Evolutionary conservation across 2,113 vertebrate genomes (phyloP), one percentile per base, ranked within the genome.

Genomic region (Saccopteryx bilineata): DNA sequence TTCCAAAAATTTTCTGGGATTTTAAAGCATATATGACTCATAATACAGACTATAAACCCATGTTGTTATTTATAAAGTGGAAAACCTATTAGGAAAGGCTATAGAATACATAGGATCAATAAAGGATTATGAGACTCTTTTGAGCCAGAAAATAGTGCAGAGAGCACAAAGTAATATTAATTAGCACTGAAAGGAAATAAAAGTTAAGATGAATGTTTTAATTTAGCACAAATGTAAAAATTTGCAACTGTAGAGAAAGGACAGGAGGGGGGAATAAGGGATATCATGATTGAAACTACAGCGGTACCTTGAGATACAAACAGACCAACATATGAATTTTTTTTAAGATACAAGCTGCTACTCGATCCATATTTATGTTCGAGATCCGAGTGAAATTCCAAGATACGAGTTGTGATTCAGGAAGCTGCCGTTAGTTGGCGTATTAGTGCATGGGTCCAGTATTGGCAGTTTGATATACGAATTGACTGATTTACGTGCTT

Each of bases 111-210:
- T 31, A 82, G 26, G 63, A 93, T 96, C 81, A 92, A 86, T 96
- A 96, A 95, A 93, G 96, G 66, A 74, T 91, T 96, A 96, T 90
- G 85, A 92, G 91, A 95, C 61, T 86, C 14, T 86, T 87, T 94
- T 91, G 46, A 80, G 82, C 65, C 58, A 94, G 82, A 86, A 83
- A 93, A 75, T 71, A 94, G 58, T 80, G n/a, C 60, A 86, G 81
- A 71, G 31, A 84, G 17, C 24, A 90, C 78, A 93, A 17, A 97
- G n/a, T 17, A 39, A 79, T 91, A 96, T 94, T 96, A 97, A 97
- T 97, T 95, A 96, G 76, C 48, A 87, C 26, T 85, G 93, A 94
- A 80, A 86, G 58, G 54, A 93, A 96, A 92, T 97, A 93, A 80
- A 96, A 94, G 28, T 89, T 95, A 89, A 95, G 74, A 88, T 93